phyloP scores from a whole-genome alignment of 2,797 vertebrate genomes.

The Lithobates sylvaticus region DNA sequence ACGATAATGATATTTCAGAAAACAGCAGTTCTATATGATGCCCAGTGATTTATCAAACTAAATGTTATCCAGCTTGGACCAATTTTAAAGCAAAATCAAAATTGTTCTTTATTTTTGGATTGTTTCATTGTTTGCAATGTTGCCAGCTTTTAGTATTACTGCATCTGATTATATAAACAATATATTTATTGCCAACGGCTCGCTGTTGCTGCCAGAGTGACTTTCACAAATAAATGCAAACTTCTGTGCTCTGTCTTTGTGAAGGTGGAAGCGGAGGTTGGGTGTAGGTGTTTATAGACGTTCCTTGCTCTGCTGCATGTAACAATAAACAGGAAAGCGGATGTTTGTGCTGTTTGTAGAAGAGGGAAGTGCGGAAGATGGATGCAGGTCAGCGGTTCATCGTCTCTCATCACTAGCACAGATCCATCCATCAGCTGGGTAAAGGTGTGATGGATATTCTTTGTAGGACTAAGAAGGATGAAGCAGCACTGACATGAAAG shows the following conservation, averaged over 20 bases:
- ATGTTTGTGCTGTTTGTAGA: slow-evolving; percentile 20
- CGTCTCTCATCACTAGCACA: neutral
- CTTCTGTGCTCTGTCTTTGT: neutral
- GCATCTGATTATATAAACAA: neutral
- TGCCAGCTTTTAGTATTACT: neutral
- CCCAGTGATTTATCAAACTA: too few relatives aligned
- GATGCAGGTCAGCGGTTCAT: slow-evolving; percentile 1
- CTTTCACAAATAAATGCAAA: neutral
- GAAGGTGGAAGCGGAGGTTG: neutral
- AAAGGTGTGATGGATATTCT: neutral
- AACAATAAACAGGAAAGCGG: slow-evolving; percentile 33
- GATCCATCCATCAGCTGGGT: neutral
- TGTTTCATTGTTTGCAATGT: too few relatives aligned
- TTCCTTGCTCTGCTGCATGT: neutral
- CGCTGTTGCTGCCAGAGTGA: too few relatives aligned
- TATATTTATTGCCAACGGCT: too few relatives aligned
- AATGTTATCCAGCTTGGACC: too few relatives aligned
- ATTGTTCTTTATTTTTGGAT: too few relatives aligned
- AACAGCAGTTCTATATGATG: too few relatives aligned
- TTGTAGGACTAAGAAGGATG: neutral
- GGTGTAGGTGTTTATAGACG: slow-evolving; percentile 26
- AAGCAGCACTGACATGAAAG: too few relatives aligned
- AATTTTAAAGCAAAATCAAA: too few relatives aligned
- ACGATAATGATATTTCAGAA: too few relatives aligned
- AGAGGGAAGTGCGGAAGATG: slow-evolving; percentile 22